Conservation (phyloP, 2,888 invertebrate species). For the Troides oblongomaculatus region DNA sequence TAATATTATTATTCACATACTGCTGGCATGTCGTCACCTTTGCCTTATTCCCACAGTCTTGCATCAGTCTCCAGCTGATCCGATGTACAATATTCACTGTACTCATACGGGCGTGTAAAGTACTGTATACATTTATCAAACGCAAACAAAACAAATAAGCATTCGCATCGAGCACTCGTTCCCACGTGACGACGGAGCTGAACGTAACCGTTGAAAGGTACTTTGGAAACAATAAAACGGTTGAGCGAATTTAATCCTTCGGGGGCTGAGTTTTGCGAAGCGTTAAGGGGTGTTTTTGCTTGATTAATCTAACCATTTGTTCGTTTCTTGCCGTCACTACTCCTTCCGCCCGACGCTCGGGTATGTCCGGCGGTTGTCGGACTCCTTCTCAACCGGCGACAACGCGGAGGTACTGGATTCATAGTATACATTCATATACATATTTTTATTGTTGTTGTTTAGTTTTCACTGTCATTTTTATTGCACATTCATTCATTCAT, state of each 20-base stretch:
- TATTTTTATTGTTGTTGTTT: too few species aligned
- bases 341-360: background rate
- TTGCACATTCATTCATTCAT: too few species aligned
- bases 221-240: slow-evolving; percentile 66
- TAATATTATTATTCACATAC: too few species aligned
- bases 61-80: too few species aligned
- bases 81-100: too few species aligned
- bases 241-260: slow-evolving; percentile 59
- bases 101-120: background rate
- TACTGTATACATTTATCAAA: background rate
- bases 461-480: too few species aligned
- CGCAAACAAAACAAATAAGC: slow-evolving; percentile 1
- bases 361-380: too few species aligned
- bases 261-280: slow-evolving; percentile 52
- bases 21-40: too few species aligned
- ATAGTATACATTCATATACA: too few species aligned
- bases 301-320: slow-evolving; percentile 62
- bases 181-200: slow-evolving; percentile 4
- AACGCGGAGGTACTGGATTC: too few species aligned
- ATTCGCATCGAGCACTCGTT: background rate
- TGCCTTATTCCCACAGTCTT: too few species aligned
- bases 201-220: slow-evolving; percentile 41
- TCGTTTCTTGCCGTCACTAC: slow-evolving; percentile 48
- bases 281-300: slow-evolving; percentile 62
- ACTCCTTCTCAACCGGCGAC: too few species aligned